Evolutionary conservation across 2,113 vertebrate genomes (phyloP), one percentile per base, ranked within the genome.

Genomic region (Callopanchax toddi): DNA sequence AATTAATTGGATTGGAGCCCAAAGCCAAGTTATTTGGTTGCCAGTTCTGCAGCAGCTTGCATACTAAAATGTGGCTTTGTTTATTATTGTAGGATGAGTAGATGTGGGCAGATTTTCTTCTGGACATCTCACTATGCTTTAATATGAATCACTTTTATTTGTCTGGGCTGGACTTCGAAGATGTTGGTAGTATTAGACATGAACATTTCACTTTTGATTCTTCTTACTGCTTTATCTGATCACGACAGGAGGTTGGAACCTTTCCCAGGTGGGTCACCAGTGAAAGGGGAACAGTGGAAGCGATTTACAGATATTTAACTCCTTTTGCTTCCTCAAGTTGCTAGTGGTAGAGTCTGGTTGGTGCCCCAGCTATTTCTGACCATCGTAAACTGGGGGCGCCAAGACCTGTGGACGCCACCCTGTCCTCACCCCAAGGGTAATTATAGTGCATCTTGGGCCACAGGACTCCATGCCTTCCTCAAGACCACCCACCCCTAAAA

Each of bases 401-500:
- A 85, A 85, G 89, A 90, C 91, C 81, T 48, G 58, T 50, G 87
- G 90, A 89, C 91, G 90, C 91, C 91, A 86, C 78, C 13, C 86
- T 90, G 90, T 92, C 88, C 84, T 90, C 87, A 91, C 83, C 67
- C 79, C 45, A 12, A 12, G 50, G 83, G 84, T 92, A 91, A 91
- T 91, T 91, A 89, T 92, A 92, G 92, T 86, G 86, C 63, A 52
- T 74, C 82, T 44, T 21, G 55, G 72, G 66, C 68, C 61, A 75
- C 51, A 34, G 70, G 61, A 77, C 67, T 53, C 58, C 60, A 58
- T 54, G 71, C 71, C 67, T 71, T 40, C 15, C 54, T 26, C 56
- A 22, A 42, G 76, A 85, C 80, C 80, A 83, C 81, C 78, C 80
- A 83, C 34, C 53, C 74, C 59, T 60, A 36, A 17, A 40, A 49